These are phyloP conservation scores for Lamellibrachia columna DNA, from an alignment of 2,888 invertebrate species.

Conservation along the genomic window DNA sequence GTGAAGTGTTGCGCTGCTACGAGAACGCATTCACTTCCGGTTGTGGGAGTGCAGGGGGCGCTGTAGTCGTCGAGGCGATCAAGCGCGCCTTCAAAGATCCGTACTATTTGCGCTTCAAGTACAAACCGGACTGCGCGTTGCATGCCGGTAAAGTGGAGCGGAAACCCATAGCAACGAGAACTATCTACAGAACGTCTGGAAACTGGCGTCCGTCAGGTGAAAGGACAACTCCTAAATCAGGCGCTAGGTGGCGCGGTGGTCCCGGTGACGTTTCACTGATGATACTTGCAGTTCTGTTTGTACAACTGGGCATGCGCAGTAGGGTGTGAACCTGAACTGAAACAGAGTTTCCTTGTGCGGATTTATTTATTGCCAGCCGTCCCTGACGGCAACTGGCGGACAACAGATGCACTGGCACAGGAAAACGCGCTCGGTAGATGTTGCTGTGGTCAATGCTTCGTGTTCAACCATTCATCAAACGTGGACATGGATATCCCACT, in stretches of 20 bases:
- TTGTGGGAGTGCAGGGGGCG: slow-evolving; percentile 22
- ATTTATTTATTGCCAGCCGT: slow-evolving; percentile 11
- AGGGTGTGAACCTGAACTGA: background rate
- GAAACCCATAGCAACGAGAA: background rate
- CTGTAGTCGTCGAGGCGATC: slow-evolving; percentile 25
- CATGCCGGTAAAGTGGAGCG: slow-evolving; percentile 22
- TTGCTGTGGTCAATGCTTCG: background rate
- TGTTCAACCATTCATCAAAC: background rate
- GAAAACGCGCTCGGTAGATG: slow-evolving; percentile 5
- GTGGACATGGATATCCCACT: background rate
- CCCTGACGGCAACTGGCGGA: background rate
- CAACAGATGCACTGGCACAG: background rate
- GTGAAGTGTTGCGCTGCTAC: slow-evolving; percentile 27
- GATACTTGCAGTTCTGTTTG: background rate
- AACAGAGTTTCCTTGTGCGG: background rate
- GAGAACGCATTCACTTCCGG: slow-evolving; percentile 23
- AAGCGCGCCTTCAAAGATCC: slow-evolving; percentile 28
- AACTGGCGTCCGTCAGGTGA: background rate
- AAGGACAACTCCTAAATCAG: background rate
- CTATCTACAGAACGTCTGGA: background rate
- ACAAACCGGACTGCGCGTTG: slow-evolving; percentile 33
- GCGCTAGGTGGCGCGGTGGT: background rate
- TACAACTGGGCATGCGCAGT: slow-evolving; percentile 16
- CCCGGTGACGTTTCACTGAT: background rate
- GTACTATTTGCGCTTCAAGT: slow-evolving; percentile 32